Conservation (phyloP, 2,888 invertebrate genomes). For the Gryllus longicercus region DNA sequence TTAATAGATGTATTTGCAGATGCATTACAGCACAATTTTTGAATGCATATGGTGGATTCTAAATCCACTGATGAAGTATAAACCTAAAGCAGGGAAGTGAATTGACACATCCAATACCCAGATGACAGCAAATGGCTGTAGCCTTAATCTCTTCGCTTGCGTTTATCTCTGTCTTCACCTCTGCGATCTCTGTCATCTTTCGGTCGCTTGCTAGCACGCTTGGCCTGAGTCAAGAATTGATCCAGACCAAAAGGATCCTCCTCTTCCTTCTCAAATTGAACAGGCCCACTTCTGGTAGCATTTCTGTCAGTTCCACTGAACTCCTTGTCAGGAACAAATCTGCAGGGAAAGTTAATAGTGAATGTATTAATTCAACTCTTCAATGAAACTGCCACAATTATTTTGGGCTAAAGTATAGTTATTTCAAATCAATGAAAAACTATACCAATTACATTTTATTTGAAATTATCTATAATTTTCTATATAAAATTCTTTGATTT, state of each 20-base stretch:
- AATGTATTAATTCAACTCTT: too few relatives aligned
- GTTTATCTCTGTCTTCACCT: slow-evolving; percentile 47
- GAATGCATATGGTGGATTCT: too few relatives aligned
- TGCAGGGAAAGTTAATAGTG: slow-evolving; percentile 42
- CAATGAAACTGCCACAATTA: too few relatives aligned
- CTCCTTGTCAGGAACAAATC: slow-evolving; percentile 96
- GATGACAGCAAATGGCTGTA: neutral
- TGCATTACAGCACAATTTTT: too few relatives aligned
- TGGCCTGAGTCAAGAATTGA: slow-evolving; percentile 96
- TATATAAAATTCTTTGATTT: too few relatives aligned
- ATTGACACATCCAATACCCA: neutral
- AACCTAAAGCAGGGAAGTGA: too few relatives aligned
- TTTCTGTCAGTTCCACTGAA: slow-evolving; percentile 86
- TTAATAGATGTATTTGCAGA: too few relatives aligned
- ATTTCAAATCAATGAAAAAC: too few relatives aligned
- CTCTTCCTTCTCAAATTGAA: slow-evolving; percentile 84
- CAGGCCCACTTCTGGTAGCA: slow-evolving; percentile 80
- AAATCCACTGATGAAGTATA: too few relatives aligned
- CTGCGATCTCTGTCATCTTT: slow-evolving; percentile 49
- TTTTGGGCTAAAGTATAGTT: too few relatives aligned
- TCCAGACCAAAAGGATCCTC: slow-evolving; percentile 97
- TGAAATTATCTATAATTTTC: too few relatives aligned
- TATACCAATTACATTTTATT: too few relatives aligned
- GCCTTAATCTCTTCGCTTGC: slow-evolving; percentile 47
- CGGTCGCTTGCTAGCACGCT: slow-evolving; percentile 72